phyloP scores from a whole-genome alignment of 92 coral and sea anemone species.

The Umimayanthus kanabou region DNA sequence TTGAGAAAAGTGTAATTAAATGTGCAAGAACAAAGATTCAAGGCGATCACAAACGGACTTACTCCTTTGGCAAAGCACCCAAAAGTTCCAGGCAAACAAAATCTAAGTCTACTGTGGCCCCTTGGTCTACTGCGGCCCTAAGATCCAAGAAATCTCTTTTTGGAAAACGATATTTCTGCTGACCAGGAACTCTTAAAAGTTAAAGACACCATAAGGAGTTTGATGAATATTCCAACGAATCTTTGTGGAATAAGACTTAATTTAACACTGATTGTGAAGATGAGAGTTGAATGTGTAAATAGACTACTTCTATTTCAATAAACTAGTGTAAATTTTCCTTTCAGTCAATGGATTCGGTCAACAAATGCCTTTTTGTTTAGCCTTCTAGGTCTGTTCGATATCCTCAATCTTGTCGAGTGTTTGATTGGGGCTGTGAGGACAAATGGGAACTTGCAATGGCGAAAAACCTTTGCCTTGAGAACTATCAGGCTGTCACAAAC shows the following conservation, averaged over 20 bases:
- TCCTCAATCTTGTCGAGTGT: no score
- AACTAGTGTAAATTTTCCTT: no score
- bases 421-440: no score
- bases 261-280: not conserved
- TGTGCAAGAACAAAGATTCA: not conserved
- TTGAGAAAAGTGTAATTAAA: not conserved
- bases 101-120: no score
- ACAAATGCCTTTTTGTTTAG: no score
- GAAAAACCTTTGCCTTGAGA: no score
- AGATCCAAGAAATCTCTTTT: slow-evolving; percentile 4
- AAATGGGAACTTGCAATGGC: no score
- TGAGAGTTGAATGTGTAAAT: no score
- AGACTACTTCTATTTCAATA: no score
- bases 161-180: slow-evolving; percentile 1
- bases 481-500: no score
- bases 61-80: slow-evolving; percentile 4
- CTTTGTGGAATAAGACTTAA: not conserved
- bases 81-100: slow-evolving; percentile 9
- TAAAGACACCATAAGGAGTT: not conserved
- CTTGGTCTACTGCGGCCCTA: not conserved
- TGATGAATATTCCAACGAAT: not conserved
- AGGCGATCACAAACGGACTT: slow-evolving; percentile 14
- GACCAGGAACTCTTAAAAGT: slow-evolving; percentile 2
- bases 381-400: no score
- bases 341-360: no score